Percentiles rank a stretch among this genome's conserved stretches.
Evolutionary conservation across 1,140 invertebrate genomes (phyloP).

Genomic region (Camponotus vicinus): DNA sequence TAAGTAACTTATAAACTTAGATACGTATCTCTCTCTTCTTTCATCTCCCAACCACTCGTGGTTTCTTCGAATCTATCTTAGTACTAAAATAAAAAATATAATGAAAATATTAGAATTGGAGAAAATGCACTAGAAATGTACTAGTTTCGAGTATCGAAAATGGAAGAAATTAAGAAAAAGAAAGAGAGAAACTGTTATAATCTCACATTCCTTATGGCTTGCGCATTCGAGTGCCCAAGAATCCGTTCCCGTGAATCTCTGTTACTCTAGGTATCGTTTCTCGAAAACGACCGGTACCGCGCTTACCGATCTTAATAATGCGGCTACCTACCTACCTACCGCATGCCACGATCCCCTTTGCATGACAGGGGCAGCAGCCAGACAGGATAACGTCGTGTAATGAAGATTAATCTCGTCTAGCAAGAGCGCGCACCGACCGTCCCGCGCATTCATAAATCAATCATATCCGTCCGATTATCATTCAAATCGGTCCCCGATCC

Average conservation of each 20-base stretch:
- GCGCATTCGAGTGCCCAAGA: neutral
- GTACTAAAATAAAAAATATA: neutral
- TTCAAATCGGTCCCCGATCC: slow-evolving; percentile 78
- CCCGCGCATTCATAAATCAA: slow-evolving; percentile 82
- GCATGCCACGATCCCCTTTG: slow-evolving; percentile 41
- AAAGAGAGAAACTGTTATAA: neutral
- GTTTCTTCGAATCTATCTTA: neutral
- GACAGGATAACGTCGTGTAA: slow-evolving; percentile 79
- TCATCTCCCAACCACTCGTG: too few species aligned
- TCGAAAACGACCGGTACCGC: slow-evolving; percentile 50
- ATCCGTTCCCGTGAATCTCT: neutral
- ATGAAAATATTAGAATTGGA: neutral
- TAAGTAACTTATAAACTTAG: too few species aligned
- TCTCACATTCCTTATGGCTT: neutral
- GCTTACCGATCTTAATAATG: slow-evolving; percentile 51
- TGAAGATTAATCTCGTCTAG: slow-evolving; percentile 83
- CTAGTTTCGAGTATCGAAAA: neutral
- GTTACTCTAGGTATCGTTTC: slow-evolving; percentile 21
- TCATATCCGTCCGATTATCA: slow-evolving; percentile 81
- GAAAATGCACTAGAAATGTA: neutral
- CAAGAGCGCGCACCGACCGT: slow-evolving; percentile 64
- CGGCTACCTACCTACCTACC: slow-evolving; percentile 60
- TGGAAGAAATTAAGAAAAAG: neutral
- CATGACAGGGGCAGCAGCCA: slow-evolving; percentile 37
- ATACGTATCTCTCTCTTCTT: too few species aligned